Evolutionary conservation across 1,140 invertebrate genomes (phyloP).

Genomic region (Ptiloglossa arizonensis): DNA sequence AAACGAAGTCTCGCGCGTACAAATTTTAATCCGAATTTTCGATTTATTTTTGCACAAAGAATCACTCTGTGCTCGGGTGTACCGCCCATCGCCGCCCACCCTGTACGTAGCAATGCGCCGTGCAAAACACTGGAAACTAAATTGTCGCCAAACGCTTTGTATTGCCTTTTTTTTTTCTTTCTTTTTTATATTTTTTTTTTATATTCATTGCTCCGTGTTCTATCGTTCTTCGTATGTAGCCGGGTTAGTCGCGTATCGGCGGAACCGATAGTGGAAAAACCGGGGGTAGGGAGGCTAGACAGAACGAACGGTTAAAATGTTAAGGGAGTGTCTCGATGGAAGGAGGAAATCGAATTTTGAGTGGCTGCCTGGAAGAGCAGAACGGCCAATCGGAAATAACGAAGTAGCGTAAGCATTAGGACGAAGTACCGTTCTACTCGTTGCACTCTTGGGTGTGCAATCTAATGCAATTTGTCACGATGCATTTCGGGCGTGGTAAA

Average conservation of each 20-base stretch:
- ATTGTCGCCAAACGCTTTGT: constrained; percentile 16
- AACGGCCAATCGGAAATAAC: constrained; percentile 53
- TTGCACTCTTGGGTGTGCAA: constrained; percentile 31
- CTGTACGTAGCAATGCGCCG: too few species aligned
- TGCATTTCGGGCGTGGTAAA: constrained; percentile 39
- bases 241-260: constrained; percentile 48
- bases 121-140: background rate
- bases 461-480: constrained; percentile 45
- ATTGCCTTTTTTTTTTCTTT: too few species aligned
- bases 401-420: constrained; percentile 51
- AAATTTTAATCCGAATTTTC: too few species aligned
- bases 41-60: too few species aligned
- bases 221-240: background rate
- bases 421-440: constrained; percentile 45
- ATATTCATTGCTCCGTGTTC: constrained; percentile 17
- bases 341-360: constrained; percentile 61
- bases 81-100: background rate
- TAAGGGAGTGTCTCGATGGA: constrained; percentile 10
- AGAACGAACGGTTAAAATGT: constrained; percentile 49
- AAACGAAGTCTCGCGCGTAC: too few species aligned
- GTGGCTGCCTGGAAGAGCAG: constrained; percentile 42
- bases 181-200: background rate
- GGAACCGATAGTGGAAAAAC: constrained; percentile 40
- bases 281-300: constrained; percentile 30
- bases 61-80: background rate